A percentile compares a stretch with the other conserved stretches of the same genome.
Evolutionary conservation across 2,113 vertebrate species (phyloP).

Genomic region (Prinia subflava): DNA sequence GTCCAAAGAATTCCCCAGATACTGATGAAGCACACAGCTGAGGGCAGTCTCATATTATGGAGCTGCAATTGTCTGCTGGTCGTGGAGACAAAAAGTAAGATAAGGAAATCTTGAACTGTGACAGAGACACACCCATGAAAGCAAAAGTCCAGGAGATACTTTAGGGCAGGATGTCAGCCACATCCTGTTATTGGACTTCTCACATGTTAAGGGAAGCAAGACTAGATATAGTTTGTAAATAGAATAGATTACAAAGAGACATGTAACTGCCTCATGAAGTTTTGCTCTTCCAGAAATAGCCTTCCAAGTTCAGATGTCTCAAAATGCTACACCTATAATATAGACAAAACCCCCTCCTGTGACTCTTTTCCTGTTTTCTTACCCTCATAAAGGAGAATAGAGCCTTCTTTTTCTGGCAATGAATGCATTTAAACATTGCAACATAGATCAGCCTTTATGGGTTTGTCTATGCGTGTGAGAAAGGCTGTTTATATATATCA

Average conservation of each 20-base stretch:
- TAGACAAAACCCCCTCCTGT: not conserved
- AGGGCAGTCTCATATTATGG: accelerated
- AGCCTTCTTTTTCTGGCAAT: not conserved
- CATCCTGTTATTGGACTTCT: not conserved
- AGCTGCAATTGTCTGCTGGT: not conserved
- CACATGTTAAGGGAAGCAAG: not conserved
- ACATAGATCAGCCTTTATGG: not conserved
- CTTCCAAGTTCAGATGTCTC: not conserved
- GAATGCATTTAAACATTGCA: not conserved
- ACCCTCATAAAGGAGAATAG: not conserved
- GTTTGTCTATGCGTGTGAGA: not conserved
- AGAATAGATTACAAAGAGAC: not conserved
- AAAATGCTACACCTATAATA: not conserved
- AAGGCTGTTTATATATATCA: not conserved
- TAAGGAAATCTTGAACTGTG: not conserved
- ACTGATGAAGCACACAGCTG: not conserved
- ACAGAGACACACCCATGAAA: not conserved
- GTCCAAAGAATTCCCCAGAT: not conserved
- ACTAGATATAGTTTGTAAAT: not conserved
- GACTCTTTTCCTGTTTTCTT: not conserved
- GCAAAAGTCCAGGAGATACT: not conserved
- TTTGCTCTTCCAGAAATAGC: not conserved
- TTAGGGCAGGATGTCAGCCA: not conserved
- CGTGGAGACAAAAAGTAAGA: not conserved
- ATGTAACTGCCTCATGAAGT: not conserved